Evolutionary conservation across 1,140 invertebrate genomes (phyloP), one percentile per base, ranked within the genome.

Genomic region (Pogonus chalceus): DNA sequence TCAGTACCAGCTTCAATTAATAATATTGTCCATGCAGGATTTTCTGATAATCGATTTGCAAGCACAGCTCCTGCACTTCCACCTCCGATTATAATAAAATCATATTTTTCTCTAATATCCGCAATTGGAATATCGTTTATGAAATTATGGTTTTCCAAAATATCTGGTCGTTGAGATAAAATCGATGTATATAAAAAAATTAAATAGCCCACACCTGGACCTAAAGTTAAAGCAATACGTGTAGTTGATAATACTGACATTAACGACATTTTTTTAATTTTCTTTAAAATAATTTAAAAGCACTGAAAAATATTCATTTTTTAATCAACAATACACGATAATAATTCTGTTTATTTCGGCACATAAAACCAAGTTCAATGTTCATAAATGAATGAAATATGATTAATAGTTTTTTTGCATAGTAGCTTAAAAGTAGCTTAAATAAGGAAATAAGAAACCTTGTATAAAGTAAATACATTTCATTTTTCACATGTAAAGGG

Each of bases 1-100:
- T 90, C 85, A n/a, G 70, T 76, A 0, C 84, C 82, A 0, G 90
- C 88, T 73, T 94, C 90, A n/a, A 93, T 51, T 7, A 94, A 69
- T 1, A 92, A 68, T 18, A 92, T 77, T 49, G 70, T 79, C 81
- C 83, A 85, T 1, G 81, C 66, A 0, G 76, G 66, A 54, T 81
- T 81, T 70, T 88, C 85, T 10, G 83, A 83, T 1, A 88, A 65
- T 26, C 90, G 72, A 46, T 81, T 84, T 0, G 90, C 90, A 22
- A 95, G 43, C 0, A 89, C 89, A 20, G 85, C 76, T 9, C 91
- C 91, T 0, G 90, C 87, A 0, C 88, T 85, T 3, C 91, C 92
- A 3, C 77, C 90, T 0, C 92, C 92, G 23, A 94, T 75, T 24
- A 89, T 73, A 1, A 89, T 78, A 52, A 88, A 90, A 64, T 88